Conservation (phyloP, 23 tunicate species). For the Aplidium turbinatum region DNA sequence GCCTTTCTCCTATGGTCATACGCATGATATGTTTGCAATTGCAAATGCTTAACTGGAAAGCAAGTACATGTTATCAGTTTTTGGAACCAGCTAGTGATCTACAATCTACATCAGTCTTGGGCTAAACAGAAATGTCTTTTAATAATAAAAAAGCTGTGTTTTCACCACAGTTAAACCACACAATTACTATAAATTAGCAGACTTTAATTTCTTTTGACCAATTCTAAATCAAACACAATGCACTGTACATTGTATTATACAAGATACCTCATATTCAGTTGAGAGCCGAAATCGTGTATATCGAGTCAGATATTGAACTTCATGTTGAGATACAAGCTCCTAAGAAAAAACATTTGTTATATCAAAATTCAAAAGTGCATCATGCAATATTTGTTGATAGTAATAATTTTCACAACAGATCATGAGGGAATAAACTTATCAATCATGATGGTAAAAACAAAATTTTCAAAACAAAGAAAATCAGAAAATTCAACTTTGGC, state of each 20-base stretch:
- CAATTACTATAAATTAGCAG: too few species aligned
- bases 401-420: too few species aligned
- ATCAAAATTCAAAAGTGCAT: neutral
- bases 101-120: too few species aligned
- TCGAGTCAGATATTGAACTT: constrained; percentile 68
- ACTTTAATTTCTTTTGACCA: too few species aligned
- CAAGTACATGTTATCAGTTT: neutral
- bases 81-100: neutral
- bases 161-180: too few species aligned
- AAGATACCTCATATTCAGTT: constrained; percentile 72
- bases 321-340: constrained; percentile 57
- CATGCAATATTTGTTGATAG: too few species aligned
- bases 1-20: constrained; percentile 85
- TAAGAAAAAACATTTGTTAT: neutral
- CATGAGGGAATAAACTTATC: too few species aligned
- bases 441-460: too few species aligned
- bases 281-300: constrained; percentile 77
- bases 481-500: neutral
- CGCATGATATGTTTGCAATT: constrained; percentile 91
- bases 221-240: too few species aligned
- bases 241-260: neutral
- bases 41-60: constrained; percentile 72
- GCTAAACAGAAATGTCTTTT: too few species aligned
- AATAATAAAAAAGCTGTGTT: too few species aligned
- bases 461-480: too few species aligned